Evolutionary conservation across 2,797 vertebrate genomes (phyloP), one percentile per base, ranked within the genome.

Genomic region (Nannoperca australis): DNA sequence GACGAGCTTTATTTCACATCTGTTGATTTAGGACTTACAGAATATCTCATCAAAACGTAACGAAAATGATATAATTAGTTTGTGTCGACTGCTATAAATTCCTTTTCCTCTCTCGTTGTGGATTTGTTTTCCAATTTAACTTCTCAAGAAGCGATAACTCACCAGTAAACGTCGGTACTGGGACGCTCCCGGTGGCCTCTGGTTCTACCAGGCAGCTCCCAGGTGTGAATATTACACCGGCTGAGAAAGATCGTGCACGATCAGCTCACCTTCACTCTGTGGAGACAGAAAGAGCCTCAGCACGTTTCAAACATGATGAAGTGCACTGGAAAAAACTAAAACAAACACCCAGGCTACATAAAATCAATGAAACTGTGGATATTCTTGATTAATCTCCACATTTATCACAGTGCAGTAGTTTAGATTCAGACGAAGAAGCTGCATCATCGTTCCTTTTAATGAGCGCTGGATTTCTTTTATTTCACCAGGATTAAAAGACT

Each of bases 221-320:
- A 12, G 15, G 24, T 27, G 81, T 55, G 17, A 44, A 53, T 47
- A 30, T 34, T 44, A 49, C 60, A 40, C 10, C 34, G 27, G 4
- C 12, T 0, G 8, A 24, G 12, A 5, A 1, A 34, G 17, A 38
- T 22, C 9, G 5, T 2, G n/a, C 22, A 18, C 0, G 2, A 24
- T 56, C 55, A 66, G 76, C 71, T 32, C n/a, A 13, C 1, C 22
- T 49, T 8, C 2, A 15, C 24, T 38, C 5, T 1, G 27, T 70
- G 22, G 27, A 53, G n/a, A 17, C 1, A 40, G 9, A 6, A 32
- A 1, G 53, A 32, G 67, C 40, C 38, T 54, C 53, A 9, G 53
- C 24, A 13, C 14, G 22, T 32, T 45, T 17, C 10, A 24, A 20
- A 55, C 24, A 42, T 68, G 4, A 49, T n/a, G n/a, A 36, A 45